Percentiles rank a stretch among this genome's conserved stretches.
Conservation (phyloP, 2,888 invertebrate genomes). For the Noctua pronuba region DNA sequence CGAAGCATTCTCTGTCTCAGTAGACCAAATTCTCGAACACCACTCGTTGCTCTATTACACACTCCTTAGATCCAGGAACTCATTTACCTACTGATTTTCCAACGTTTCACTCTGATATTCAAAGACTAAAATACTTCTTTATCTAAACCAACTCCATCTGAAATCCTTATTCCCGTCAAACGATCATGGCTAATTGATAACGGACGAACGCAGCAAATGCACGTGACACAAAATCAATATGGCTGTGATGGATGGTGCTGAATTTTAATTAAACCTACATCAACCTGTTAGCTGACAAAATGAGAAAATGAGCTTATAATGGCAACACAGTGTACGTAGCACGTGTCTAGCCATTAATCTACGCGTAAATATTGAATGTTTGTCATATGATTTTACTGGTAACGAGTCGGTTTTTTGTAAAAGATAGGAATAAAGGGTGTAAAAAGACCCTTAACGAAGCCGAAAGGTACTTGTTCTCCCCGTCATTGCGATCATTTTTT, state of each 20-base stretch:
- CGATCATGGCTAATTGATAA: slow-evolving; percentile 83
- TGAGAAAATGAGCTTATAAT: slow-evolving; percentile 89
- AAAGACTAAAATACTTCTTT: slow-evolving; percentile 7
- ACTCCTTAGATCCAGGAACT: background rate
- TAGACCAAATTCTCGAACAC: background rate
- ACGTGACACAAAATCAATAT: slow-evolving; percentile 88
- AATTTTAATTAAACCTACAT: slow-evolving; percentile 89
- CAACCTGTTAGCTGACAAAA: slow-evolving; percentile 86
- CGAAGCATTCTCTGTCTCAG: no score
- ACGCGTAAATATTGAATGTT: slow-evolving; percentile 54
- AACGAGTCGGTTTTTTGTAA: background rate
- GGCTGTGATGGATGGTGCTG: slow-evolving; percentile 85
- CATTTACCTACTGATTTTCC: background rate
- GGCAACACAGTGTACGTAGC: slow-evolving; percentile 67
- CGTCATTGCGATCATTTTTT: no score
- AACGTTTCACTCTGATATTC: background rate
- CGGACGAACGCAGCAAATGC: slow-evolving; percentile 80
- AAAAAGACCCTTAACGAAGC: no score
- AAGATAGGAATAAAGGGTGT: no score
- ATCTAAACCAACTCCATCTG: slow-evolving; percentile 31
- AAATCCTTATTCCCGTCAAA: slow-evolving; percentile 68
- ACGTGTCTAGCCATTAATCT: slow-evolving; percentile 57
- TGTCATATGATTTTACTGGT: slow-evolving; percentile 21
- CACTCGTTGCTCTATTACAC: background rate
- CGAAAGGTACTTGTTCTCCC: no score